These are phyloP conservation scores for Spisula solida DNA, from an alignment of 2,888 invertebrate genomes.

Conservation along the genomic window DNA sequence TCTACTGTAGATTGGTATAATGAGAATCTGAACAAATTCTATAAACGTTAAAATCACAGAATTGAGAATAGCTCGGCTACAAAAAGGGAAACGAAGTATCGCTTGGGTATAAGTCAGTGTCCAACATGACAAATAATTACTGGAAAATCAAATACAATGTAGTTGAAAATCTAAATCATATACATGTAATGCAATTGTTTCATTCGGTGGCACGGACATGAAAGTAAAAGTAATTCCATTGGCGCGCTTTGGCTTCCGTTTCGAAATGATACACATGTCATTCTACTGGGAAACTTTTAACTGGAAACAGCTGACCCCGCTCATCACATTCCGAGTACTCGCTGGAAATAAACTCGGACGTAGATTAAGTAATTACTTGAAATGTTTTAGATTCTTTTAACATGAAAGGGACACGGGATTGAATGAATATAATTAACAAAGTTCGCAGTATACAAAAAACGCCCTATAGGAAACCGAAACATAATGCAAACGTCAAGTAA, in stretches of 20 bases:
- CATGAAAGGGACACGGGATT: slow-evolving; percentile 22
- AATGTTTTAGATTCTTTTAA: slow-evolving; percentile 26
- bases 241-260: not conserved
- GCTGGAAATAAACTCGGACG: not conserved
- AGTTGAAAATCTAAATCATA: no score
- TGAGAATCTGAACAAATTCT: no score
- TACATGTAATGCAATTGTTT: no score
- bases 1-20: no score
- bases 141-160: no score
- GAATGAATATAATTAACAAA: slow-evolving; percentile 28
- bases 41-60: no score
- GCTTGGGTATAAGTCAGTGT: no score
- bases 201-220: no score
- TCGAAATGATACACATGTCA: not conserved
- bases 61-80: no score
- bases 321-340: slow-evolving; percentile 7
- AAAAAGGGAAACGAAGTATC: no score
- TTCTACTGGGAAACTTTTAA: not conserved
- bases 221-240: not conserved
- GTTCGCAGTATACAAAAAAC: slow-evolving; percentile 8
- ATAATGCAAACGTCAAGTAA: slow-evolving; percentile 6
- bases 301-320: slow-evolving; percentile 5
- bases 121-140: no score
- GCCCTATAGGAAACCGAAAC: not conserved
- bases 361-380: slow-evolving; percentile 17